Percentiles rank a stretch among this genome's conserved stretches.
phyloP scores from a whole-genome alignment of 1,140 invertebrate species.

The Latrodectus geometricus region DNA sequence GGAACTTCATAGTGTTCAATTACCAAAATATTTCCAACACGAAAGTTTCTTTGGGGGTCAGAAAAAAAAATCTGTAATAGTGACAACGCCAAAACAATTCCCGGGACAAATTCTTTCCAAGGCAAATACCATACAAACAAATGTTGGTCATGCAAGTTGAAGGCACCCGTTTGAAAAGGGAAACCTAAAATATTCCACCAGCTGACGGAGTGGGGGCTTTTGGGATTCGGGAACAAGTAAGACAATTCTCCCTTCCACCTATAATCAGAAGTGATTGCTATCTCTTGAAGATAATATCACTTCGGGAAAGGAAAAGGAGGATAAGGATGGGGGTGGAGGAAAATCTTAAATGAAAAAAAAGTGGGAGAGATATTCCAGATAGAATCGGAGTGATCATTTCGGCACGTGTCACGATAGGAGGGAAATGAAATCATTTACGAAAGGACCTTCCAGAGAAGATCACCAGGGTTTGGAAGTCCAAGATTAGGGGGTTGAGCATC shows the following conservation, averaged over 20 bases:
- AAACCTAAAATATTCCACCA: not conserved
- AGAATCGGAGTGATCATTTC: conserved; percentile 43
- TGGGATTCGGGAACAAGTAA: not conserved
- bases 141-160: no score
- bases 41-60: no score
- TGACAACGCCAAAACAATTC: no score
- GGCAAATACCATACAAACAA: no score
- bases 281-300: conserved; percentile 26
- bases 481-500: conserved; percentile 22
- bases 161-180: no score
- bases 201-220: not conserved
- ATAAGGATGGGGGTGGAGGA: not conserved
- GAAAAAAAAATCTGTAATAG: no score
- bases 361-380: not conserved
- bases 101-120: no score
- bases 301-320: not conserved
- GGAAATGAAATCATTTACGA: conserved; percentile 41
- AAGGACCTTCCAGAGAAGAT: conserved; percentile 1
- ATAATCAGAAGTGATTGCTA: not conserved
- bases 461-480: conserved; percentile 25
- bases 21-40: no score
- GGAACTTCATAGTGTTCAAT: no score
- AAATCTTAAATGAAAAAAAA: not conserved
- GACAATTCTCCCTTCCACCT: not conserved
- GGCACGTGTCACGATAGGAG: conserved; percentile 15